These are phyloP conservation scores for Anodontia alba DNA, from an alignment of 2,888 invertebrate genomes.

Conservation along the genomic window DNA sequence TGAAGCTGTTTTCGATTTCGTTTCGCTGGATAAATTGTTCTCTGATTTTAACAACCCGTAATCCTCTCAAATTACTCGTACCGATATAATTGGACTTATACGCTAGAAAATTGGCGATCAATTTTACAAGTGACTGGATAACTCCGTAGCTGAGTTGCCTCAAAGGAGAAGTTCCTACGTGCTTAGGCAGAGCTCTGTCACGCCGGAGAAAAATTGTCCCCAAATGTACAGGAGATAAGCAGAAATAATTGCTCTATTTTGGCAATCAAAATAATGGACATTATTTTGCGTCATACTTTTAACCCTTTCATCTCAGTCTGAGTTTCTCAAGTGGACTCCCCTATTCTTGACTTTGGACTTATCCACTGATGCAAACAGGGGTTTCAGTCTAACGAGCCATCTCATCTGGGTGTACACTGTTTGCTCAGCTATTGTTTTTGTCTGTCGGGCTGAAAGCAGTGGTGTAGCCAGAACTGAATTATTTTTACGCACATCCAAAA, in stretches of 20 bases:
- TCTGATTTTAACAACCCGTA: slow-evolving; percentile 8
- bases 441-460: too few species aligned
- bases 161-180: slow-evolving; percentile 41
- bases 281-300: too few species aligned
- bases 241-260: not conserved
- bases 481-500: too few species aligned
- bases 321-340: too few species aligned
- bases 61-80: slow-evolving; percentile 17
- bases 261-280: too few species aligned
- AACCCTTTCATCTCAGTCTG: too few species aligned
- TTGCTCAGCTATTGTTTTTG: too few species aligned
- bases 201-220: slow-evolving; percentile 5
- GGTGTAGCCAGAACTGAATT: too few species aligned
- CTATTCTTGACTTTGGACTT: too few species aligned
- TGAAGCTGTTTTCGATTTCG: slow-evolving; percentile 15
- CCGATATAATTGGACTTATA: slow-evolving; percentile 4
- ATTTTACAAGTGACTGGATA: slow-evolving; percentile 29
- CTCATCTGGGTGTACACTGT: too few species aligned
- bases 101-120: slow-evolving; percentile 19
- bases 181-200: slow-evolving; percentile 35
- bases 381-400: too few species aligned
- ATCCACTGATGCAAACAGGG: too few species aligned
- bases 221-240: not conserved
- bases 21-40: slow-evolving; percentile 13
- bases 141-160: slow-evolving; percentile 28